Base-by-base conservation (phyloP, 1,140 invertebrate species). In the Diorhabda sublineata region DNA sequence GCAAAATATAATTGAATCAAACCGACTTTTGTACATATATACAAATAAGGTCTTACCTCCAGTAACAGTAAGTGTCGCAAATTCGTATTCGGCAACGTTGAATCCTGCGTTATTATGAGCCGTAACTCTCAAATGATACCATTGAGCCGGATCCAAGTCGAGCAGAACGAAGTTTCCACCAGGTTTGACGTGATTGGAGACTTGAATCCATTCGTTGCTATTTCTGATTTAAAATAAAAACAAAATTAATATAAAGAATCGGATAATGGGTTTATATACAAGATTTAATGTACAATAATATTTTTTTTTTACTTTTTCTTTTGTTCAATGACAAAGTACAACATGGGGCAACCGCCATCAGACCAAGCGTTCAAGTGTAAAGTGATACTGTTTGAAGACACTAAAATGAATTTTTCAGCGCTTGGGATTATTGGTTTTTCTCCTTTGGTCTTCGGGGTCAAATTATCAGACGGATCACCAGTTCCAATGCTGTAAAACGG, bases 71-170 rank as follows among this genome's bases (percentile, higher is more conserved):
- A 98, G 86, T 8, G 97, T 98, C 11, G 94, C 94, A 82, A 98
- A 98, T 84, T 95, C 93, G 78, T 96, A 93, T 87, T 97, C 92
- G 60, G 93, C 93, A 45, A 97, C 93, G 42, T 94, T 94, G 73
- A 95, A 96, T 58, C 96, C 97, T 64, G 95, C 96, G 78, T 97
- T 97, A 79, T 97, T 98, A 82, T 97, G 94, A 41, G 96, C 96
- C 3, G 94, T 96, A 26, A 98, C 95, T 45, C 92, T 86, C 8
- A 96, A 82, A 71, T 93, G 89, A 80, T 98, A 98, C 93, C 95
- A 96, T 41, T 90, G 95, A 6, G 94, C 95, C 0, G 96, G 93
- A 75, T 94, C 93, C 71, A 98, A 82, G 79, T 97, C 95, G 69
- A 95, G 84, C 45, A 97, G 92, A 4, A 95, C 92, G 77, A 95